phyloP scores from a whole-genome alignment of 2,113 vertebrate species.

The Ctenodactylus gundi region DNA sequence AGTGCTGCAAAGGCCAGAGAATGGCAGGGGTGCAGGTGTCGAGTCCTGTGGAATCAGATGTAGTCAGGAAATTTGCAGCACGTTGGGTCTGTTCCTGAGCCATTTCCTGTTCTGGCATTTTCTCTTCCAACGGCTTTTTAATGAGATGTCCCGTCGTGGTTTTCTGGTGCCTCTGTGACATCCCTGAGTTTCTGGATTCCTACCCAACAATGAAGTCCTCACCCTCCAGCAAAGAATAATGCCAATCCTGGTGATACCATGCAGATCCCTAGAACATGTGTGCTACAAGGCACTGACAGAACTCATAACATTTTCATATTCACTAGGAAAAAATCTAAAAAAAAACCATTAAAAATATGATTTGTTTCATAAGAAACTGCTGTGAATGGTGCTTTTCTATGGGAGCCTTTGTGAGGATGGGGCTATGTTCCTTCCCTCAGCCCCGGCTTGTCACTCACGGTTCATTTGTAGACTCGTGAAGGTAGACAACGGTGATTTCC shows the following conservation, averaged over 20 bases:
- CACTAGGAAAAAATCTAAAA: conserved; percentile 48
- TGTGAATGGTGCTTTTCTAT: not conserved
- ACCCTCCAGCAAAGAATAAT: not conserved
- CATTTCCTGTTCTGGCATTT: not conserved
- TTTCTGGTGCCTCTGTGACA: not conserved
- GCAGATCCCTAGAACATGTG: not conserved
- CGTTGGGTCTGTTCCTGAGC: not conserved
- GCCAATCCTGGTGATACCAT: not conserved
- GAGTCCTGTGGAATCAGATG: not conserved
- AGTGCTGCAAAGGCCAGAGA: not conserved
- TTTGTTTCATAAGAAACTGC: not conserved
- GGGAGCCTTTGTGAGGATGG: not conserved
- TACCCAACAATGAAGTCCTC: not conserved
- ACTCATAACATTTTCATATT: conserved; percentile 57
- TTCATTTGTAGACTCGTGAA: not conserved
- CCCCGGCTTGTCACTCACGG: not conserved
- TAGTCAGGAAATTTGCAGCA: not conserved
- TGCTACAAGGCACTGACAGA: not conserved
- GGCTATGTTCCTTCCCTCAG: not conserved
- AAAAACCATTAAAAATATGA: conserved; percentile 38
- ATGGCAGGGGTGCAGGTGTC: not conserved
- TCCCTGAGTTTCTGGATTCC: not conserved
- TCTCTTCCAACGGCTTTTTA: not conserved
- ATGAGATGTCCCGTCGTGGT: not conserved
- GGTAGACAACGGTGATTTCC: not conserved